Evolutionary conservation across 1,140 invertebrate genomes (phyloP).

Genomic region (Scaptomyza pallida): DNA sequence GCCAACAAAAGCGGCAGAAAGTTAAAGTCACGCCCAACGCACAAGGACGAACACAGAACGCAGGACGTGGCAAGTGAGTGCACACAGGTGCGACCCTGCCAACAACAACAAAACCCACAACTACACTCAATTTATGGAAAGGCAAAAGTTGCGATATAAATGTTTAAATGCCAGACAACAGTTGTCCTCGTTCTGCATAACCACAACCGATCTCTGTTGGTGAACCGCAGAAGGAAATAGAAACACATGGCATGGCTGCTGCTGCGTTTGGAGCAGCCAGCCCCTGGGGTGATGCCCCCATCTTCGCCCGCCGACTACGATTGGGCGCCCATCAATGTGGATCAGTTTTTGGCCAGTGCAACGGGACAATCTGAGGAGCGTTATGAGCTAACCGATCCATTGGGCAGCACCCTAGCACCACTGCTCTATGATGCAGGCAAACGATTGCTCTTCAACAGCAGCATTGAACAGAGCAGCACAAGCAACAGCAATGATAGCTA

Average conservation of each 20-base stretch:
- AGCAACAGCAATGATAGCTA: conserved; percentile 32
- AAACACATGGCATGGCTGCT: conserved; percentile 35
- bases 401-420: conserved; percentile 40
- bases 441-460: conserved; percentile 22
- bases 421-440: conserved; percentile 17
- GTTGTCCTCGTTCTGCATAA: conserved; percentile 1
- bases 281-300: conserved; percentile 51
- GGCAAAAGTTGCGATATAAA: conserved; percentile 48
- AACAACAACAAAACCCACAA: conserved; percentile 16
- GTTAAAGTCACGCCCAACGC: conserved; percentile 8
- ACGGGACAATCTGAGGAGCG: conserved; percentile 42
- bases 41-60: background rate
- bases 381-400: conserved; percentile 43
- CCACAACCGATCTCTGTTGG: background rate
- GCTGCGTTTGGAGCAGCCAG: conserved; percentile 53
- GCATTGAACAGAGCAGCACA: background rate
- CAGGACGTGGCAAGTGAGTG: background rate
- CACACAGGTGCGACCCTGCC: conserved; percentile 25
- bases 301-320: conserved; percentile 53
- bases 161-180: conserved; percentile 42
- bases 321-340: conserved; percentile 51
- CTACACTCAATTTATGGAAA: conserved; percentile 52
- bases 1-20: conserved; percentile 5
- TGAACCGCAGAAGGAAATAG: conserved; percentile 12
- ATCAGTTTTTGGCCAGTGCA: conserved; percentile 64